Conservation (phyloP, 2,888 invertebrate genomes). For the Ctenicera cuprea region DNA sequence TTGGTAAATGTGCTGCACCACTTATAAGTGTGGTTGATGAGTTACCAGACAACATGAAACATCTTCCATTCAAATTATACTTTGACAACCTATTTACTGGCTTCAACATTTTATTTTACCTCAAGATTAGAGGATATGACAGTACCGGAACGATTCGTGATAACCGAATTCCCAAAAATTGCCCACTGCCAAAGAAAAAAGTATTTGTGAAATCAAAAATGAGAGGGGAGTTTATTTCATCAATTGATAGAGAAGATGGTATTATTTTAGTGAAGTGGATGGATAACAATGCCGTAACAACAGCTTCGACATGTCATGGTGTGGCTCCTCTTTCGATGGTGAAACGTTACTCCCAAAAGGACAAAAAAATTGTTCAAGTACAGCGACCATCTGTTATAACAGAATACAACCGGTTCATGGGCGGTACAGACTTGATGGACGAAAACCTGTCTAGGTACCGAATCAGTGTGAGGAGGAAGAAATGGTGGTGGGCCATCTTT, state of each 20-base stretch:
- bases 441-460: not conserved
- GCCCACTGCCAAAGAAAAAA: not conserved
- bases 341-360: not conserved
- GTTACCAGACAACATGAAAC: too few species aligned
- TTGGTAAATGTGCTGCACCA: too few species aligned
- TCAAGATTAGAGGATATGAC: too few species aligned
- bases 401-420: slow-evolving; percentile 11
- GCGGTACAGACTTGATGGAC: slow-evolving; percentile 7
- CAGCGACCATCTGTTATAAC: not conserved
- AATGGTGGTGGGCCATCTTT: slow-evolving; percentile 50
- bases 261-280: slow-evolving; percentile 55
- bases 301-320: slow-evolving; percentile 48
- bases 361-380: not conserved
- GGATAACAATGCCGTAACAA: slow-evolving; percentile 57
- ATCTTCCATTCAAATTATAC: too few species aligned
- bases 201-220: not conserved
- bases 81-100: too few species aligned
- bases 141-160: not conserved
- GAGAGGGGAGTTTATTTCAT: not conserved
- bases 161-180: not conserved
- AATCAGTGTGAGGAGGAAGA: slow-evolving; percentile 29
- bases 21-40: too few species aligned
- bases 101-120: too few species aligned
- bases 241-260: slow-evolving; percentile 43
- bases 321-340: slow-evolving; percentile 33